Evolutionary conservation across 2,797 vertebrate species (phyloP).

Genomic region (Gouania willdenowi): DNA sequence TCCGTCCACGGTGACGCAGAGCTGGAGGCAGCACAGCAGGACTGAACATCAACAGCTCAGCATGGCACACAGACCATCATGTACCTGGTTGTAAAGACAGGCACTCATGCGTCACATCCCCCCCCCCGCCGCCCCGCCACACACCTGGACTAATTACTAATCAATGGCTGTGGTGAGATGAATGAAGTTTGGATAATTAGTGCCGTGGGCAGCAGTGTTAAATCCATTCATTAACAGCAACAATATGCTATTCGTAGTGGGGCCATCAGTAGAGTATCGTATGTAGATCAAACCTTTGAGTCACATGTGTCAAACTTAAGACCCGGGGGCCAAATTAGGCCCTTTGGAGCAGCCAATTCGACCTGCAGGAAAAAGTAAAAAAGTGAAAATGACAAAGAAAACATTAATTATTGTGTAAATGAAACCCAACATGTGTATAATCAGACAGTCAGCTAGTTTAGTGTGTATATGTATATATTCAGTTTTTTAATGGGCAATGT

Average conservation of each 20-base stretch:
- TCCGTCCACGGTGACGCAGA: conserved; percentile 40
- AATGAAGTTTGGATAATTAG: conserved; percentile 48
- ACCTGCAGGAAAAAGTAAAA: too few relatives aligned
- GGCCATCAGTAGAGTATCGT: too few relatives aligned
- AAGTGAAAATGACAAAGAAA: conserved; percentile 18
- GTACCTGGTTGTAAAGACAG: conserved; percentile 41
- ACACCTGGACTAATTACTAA: conserved; percentile 66
- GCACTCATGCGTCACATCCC: conserved; percentile 37
- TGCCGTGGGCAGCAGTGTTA: conserved; percentile 29
- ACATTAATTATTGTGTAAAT: too few relatives aligned
- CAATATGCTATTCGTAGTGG: conserved; percentile 42
- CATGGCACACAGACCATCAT: conserved; percentile 24
- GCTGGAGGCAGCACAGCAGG: conserved; percentile 36
- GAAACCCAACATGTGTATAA: too few relatives aligned
- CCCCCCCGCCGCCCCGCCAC: too few relatives aligned
- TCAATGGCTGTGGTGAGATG: conserved; percentile 53
- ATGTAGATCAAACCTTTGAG: too few relatives aligned
- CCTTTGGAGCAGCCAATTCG: too few relatives aligned
- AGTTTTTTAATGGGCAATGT: too few relatives aligned
- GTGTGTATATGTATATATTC: too few relatives aligned
- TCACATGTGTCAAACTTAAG: too few relatives aligned
- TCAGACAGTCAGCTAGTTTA: too few relatives aligned
- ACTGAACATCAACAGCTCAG: conserved; percentile 39
- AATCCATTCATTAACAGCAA: conserved; percentile 41
- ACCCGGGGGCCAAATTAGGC: too few relatives aligned